These are phyloP conservation scores for Enteromius fasciolatus DNA, from an alignment of 2,797 vertebrate species.

Conservation along the genomic window DNA sequence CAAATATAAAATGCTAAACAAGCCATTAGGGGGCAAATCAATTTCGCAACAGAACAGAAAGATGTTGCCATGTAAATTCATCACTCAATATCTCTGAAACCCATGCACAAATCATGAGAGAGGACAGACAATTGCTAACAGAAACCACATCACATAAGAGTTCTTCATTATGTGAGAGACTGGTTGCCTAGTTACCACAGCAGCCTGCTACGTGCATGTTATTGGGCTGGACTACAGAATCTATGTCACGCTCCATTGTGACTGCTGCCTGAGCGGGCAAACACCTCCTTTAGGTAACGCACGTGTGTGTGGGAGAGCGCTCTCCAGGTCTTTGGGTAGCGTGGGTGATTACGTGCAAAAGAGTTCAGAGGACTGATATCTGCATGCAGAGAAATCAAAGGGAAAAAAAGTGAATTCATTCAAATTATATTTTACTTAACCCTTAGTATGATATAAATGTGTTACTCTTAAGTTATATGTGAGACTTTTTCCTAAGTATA, in stretches of 20 bases:
- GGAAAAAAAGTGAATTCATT: neutral
- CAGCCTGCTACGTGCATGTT: conserved; percentile 13
- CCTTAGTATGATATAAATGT: too few relatives aligned
- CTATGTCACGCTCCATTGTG: conserved; percentile 1
- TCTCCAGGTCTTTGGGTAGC: conserved; percentile 8
- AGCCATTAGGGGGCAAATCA: neutral
- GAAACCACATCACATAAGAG: conserved; percentile 42
- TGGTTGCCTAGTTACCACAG: conserved; percentile 61
- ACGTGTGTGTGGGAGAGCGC: neutral
- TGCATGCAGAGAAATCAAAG: neutral
- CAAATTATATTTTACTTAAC: neutral
- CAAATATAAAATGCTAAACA: neutral
- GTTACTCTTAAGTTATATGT: too few relatives aligned
- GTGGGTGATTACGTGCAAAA: neutral
- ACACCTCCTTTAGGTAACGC: conserved; percentile 5
- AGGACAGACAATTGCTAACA: conserved; percentile 27
- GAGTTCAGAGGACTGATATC: neutral
- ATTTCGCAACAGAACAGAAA: neutral
- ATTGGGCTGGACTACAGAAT: conserved; percentile 5
- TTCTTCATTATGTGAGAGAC: conserved; percentile 45
- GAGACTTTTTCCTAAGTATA: neutral
- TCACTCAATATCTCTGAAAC: conserved; percentile 1
- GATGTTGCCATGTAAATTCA: neutral
- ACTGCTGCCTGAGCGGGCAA: conserved; percentile 13
- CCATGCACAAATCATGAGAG: conserved; percentile 25